These are phyloP conservation scores for Sepioteuthis lessoniana DNA, from an alignment of 2,888 invertebrate genomes.

Conservation along the genomic window DNA sequence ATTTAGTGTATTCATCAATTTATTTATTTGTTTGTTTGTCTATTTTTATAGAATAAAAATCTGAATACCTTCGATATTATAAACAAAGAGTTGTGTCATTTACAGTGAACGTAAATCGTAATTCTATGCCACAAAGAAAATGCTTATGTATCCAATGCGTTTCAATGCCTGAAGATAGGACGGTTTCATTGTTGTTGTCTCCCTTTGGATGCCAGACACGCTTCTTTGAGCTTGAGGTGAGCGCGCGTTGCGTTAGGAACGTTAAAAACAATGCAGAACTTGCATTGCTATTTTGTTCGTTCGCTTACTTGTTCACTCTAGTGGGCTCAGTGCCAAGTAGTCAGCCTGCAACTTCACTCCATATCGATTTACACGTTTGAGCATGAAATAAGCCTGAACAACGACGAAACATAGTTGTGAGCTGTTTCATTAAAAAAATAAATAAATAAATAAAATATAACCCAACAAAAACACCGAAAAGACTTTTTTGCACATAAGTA, in stretches of 20 bases:
- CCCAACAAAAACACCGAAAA: neutral
- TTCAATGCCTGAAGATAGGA: neutral
- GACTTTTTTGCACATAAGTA: neutral
- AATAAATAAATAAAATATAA: too few relatives aligned
- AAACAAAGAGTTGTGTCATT: neutral
- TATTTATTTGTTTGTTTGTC: too few relatives aligned
- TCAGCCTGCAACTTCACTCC: neutral
- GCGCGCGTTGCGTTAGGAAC: neutral
- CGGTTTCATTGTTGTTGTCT: neutral
- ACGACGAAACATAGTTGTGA: neutral
- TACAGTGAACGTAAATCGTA: too few relatives aligned
- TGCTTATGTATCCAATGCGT: neutral
- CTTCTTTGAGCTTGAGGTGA: neutral
- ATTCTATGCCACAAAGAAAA: neutral
- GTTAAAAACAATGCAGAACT: neutral
- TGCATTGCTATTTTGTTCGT: neutral
- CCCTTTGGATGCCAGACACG: neutral
- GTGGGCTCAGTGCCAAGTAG: neutral
- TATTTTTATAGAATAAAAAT: neutral
- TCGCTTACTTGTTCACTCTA: neutral
- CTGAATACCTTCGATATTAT: neutral
- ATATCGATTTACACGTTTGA: neutral
- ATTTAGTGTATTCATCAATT: neutral
- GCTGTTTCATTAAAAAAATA: neutral
- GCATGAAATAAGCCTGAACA: too few relatives aligned